phyloP scores from a whole-genome alignment of 2,888 invertebrate genomes.

The Xylophagus ater region DNA sequence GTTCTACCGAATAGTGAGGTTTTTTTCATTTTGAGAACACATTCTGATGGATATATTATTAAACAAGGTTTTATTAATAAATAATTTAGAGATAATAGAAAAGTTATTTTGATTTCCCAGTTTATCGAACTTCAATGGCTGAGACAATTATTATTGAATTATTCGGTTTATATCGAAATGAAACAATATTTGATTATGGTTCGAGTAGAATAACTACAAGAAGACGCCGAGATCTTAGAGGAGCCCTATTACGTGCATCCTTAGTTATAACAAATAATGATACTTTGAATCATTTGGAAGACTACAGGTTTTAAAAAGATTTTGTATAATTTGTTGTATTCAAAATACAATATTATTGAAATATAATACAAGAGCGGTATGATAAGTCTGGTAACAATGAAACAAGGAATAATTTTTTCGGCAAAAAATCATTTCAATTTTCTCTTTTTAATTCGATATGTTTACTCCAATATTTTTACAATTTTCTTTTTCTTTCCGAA shows the following conservation, averaged over 20 bases:
- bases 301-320: slow-evolving; percentile 45
- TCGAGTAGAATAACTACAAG: slow-evolving; percentile 8
- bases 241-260: slow-evolving; percentile 42
- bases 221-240: slow-evolving; percentile 41
- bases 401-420: too few species aligned
- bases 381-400: too few species aligned
- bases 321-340: too few species aligned
- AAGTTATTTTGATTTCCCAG: slow-evolving; percentile 10
- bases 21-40: slow-evolving; percentile 17
- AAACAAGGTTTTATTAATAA: slow-evolving; percentile 11
- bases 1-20: slow-evolving; percentile 22
- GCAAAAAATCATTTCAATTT: too few species aligned
- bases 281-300: slow-evolving; percentile 47
- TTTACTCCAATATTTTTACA: too few species aligned
- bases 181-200: slow-evolving; percentile 14
- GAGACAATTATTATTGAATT: slow-evolving; percentile 16
- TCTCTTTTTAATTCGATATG: too few species aligned
- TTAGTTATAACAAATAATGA: slow-evolving; percentile 50
- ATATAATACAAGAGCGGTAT: too few species aligned
- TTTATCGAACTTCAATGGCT: slow-evolving; percentile 18
- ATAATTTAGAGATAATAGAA: neutral
- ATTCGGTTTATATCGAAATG: slow-evolving; percentile 18
- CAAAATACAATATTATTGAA: neutral
- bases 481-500: too few species aligned
- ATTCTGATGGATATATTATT: slow-evolving; percentile 4